Evolutionary conservation across 2,797 vertebrate genomes (phyloP).

Genomic region (Philypnodon macrostomus): DNA sequence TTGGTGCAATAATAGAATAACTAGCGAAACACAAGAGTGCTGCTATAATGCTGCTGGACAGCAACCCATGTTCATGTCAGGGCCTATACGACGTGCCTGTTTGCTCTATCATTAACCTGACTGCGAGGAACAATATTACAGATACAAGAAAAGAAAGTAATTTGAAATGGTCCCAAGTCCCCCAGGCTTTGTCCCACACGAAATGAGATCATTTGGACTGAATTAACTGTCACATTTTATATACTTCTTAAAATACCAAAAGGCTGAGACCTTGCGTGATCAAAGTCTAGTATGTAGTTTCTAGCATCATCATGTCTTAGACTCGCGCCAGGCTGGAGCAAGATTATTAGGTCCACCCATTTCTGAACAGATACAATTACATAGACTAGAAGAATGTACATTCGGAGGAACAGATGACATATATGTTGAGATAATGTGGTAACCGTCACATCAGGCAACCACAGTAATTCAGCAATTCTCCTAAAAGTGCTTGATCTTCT

Average conservation of each 20-base stretch:
- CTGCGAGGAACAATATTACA: neutral
- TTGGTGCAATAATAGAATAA: neutral
- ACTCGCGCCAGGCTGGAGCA: slow-evolving; percentile 24
- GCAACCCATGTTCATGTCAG: neutral
- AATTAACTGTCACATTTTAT: slow-evolving; percentile 34
- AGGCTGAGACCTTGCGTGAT: slow-evolving; percentile 27
- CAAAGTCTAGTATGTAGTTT: slow-evolving; percentile 40
- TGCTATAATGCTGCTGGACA: neutral
- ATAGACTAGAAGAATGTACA: neutral
- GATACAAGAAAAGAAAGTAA: neutral
- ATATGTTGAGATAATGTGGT: neutral
- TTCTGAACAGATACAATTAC: slow-evolving; percentile 7
- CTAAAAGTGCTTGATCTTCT: too few relatives aligned
- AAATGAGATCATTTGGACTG: slow-evolving; percentile 31
- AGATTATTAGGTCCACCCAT: neutral
- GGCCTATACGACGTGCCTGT: neutral
- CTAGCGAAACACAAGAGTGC: neutral
- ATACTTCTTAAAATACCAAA: slow-evolving; percentile 5
- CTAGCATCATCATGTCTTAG: slow-evolving; percentile 30
- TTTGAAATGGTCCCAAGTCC: neutral
- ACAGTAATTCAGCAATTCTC: too few relatives aligned
- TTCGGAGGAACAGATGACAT: neutral
- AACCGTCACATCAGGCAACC: slow-evolving; percentile 2
- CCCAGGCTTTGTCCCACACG: slow-evolving; percentile 9
- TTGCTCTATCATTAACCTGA: neutral